Conservation (phyloP, 1,140 invertebrate genomes). For the Asobara japonica region DNA sequence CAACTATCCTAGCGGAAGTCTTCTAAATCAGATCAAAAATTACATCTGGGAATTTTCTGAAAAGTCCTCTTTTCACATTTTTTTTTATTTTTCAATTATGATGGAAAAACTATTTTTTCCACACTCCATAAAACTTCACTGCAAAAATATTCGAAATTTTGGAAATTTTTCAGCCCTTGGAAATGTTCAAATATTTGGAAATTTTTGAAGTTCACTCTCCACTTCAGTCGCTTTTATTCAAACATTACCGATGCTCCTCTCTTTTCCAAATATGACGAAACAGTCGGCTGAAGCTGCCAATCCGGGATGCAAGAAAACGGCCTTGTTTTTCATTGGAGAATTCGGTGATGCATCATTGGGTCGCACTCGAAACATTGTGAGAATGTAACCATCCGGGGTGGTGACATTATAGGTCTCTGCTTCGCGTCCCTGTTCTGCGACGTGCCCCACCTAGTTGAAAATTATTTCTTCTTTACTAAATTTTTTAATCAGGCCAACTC, state of each 20-base stretch:
- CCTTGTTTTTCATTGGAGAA: not conserved
- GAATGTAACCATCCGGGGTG: slow-evolving; percentile 8
- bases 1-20: too few relatives aligned
- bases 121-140: too few relatives aligned
- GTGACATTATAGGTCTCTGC: slow-evolving; percentile 4
- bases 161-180: too few relatives aligned
- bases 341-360: not conserved
- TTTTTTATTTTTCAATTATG: too few relatives aligned
- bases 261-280: not conserved
- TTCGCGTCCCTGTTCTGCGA: not conserved
- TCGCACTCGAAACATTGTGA: not conserved
- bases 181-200: too few relatives aligned
- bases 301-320: not conserved
- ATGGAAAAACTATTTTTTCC: too few relatives aligned
- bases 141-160: too few relatives aligned
- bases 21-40: too few relatives aligned
- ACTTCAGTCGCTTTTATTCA: not conserved
- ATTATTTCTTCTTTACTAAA: not conserved
- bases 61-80: too few relatives aligned
- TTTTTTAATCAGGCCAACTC: not conserved
- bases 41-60: too few relatives aligned
- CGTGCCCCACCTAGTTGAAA: slow-evolving; percentile 1
- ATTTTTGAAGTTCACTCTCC: not conserved
- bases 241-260: slow-evolving; percentile 2
- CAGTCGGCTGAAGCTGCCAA: slow-evolving; percentile 2